A percentile compares a stretch with the other conserved stretches of the same genome.
Evolutionary conservation across 2,113 vertebrate species (phyloP).

Genomic region (Hemiprocne comata): DNA sequence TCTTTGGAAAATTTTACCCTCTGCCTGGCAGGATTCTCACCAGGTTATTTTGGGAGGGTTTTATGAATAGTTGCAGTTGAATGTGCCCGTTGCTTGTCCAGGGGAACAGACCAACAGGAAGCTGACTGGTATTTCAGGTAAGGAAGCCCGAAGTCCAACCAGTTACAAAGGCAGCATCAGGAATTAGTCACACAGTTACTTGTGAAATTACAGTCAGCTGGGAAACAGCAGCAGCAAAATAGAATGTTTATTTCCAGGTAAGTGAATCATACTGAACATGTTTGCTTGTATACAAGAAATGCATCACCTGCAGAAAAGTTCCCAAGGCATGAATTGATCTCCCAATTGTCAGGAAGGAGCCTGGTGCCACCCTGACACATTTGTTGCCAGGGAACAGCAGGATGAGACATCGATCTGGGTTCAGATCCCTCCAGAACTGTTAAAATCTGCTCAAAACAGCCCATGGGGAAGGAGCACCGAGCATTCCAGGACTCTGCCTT

Average conservation of each 20-base stretch:
- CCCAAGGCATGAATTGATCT: neutral
- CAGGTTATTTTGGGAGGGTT: neutral
- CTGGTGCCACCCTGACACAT: neutral
- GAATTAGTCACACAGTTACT: neutral
- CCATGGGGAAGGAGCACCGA: neutral
- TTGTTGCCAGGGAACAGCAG: neutral
- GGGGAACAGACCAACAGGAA: neutral
- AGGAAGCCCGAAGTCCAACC: neutral
- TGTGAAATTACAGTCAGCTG: neutral
- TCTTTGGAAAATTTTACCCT: neutral
- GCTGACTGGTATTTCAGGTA: neutral
- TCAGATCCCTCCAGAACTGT: neutral
- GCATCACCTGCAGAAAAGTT: neutral
- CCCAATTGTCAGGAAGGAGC: neutral
- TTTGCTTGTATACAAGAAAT: neutral
- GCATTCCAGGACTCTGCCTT: neutral
- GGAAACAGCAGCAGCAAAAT: conserved; percentile 24
- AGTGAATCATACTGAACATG: neutral
- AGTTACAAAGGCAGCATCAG: neutral
- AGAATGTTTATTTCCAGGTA: neutral
- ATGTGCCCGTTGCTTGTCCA: neutral
- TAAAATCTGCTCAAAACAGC: neutral
- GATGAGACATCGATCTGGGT: accelerated
- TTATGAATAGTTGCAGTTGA: neutral
- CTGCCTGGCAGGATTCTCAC: neutral